Conservation (phyloP, 2,113 vertebrate genomes). For the Siniperca knerii region DNA sequence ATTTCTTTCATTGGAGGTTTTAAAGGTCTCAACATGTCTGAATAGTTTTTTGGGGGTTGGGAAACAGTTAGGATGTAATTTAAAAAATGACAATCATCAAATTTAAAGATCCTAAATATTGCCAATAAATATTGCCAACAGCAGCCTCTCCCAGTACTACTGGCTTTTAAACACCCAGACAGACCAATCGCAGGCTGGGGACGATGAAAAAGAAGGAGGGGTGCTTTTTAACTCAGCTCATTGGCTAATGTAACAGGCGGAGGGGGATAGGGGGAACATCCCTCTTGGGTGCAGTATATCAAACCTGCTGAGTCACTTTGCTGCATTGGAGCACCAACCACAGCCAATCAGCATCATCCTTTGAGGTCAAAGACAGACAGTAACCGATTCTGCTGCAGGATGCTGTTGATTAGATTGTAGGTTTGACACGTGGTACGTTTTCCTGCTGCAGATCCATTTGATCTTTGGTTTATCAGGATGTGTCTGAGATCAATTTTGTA, state of each 20-base stretch:
- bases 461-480: neutral
- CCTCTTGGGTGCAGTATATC: conserved; percentile 11
- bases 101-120: neutral
- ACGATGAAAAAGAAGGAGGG: conserved; percentile 18
- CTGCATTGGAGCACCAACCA: conserved; percentile 55
- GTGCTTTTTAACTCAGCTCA: conserved; percentile 12
- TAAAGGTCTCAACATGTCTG: neutral
- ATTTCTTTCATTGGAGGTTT: neutral
- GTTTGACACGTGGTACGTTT: neutral
- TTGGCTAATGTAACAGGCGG: conserved; percentile 27
- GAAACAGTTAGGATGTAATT: neutral
- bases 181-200: neutral
- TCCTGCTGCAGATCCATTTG: neutral
- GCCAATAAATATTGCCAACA: too few species aligned
- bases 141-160: neutral
- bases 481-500: neutral
- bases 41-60: neutral
- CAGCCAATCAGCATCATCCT: conserved; percentile 60
- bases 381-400: conserved; percentile 7
- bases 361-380: conserved; percentile 37
- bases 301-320: conserved; percentile 74
- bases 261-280: neutral
- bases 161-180: neutral
- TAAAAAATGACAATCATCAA: neutral
- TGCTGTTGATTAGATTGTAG: neutral